Evolutionary conservation across 2,113 vertebrate genomes (phyloP), one percentile per base, ranked within the genome.

Genomic region (Misgurnus anguillicaudatus): DNA sequence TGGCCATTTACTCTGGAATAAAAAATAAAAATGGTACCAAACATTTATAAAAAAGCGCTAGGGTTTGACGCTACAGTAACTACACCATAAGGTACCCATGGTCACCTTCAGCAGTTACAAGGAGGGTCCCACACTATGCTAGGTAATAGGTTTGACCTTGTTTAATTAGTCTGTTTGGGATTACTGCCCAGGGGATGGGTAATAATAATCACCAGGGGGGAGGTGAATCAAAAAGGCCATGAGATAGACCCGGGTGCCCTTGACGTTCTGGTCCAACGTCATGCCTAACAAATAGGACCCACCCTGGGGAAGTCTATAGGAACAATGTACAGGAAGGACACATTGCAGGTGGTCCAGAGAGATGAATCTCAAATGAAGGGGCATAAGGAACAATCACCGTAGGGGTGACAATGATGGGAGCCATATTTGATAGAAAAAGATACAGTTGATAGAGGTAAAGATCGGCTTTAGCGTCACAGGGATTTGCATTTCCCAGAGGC

Each of bases 141-240:
- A 10, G 11, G 42, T 80, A 85, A 77, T 78, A 11, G 73, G n/a
- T 67, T 77, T 82, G 57, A 68, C 64, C 38, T 42, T 31, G 21
- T 63, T 77, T 82, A 85, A 85, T 82, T 78, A 80, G 68, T 64
- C 75, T 75, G 17, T 51, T 42, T 78, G 55, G 78, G 81, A 73
- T 75, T 78, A 78, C 63, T 67, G 65, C 77, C 67, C 77, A 70
- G 4, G 45, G 72, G 60, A 69, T 70, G 39, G 47, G 53, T 42
- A 71, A 55, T 31, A 60, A 60, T 80, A 73, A 68, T 7, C 9
- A n/a, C 61, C 31, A 17, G 36, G 77, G 60, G 62, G 57, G 69
- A 48, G 51, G 9, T 51, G 45, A 31, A 58, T 39, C 36, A 45
- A 42, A 47, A 2, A 53, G 19, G 36, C 24, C 36, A 38, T 21